Evolutionary conservation across 2,888 invertebrate genomes (phyloP), one percentile per base, ranked within the genome.

Genomic region (Amitus sp.): DNA sequence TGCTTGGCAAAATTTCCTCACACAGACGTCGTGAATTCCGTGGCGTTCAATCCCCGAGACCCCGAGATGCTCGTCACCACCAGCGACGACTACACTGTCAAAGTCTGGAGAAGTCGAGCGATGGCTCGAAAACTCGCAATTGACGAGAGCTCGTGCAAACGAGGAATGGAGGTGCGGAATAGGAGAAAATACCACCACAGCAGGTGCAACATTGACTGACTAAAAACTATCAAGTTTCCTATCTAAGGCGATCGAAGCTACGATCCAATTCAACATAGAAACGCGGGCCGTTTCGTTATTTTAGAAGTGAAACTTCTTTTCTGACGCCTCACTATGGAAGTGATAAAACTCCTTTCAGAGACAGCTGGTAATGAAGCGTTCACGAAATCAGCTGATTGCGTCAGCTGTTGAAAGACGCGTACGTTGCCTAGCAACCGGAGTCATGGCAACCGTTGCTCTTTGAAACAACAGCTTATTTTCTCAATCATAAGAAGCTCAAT

Each of bases 31-130:
- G 94, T 94, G 0, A 94, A 93, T 82, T 90, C 91, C 15, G 93
- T 94, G 1, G 93, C 94, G 1, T 93, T 94, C 76, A 93, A 93
- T 83, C 92, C 93, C 0, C 84, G 84, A 60, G 90, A 94, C 82
- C 87, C 90, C 0, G 90, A 92, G 82, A 91, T 93, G 89, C 83
- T 94, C 23, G 89, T 94, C 5, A 92, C 93, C 4, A 91, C 91
- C 7, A 92, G 93, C 53, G 94, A 94, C 78, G 94, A 94, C 81
- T 86, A 87, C 73, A 88, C 88, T 3, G 87, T 94, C 47, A 93
- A 93, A 84, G 85, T 91, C 47, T 84, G 83, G 83, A 80, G 85
- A 46, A 85, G 85, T 62, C 80, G 84, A 45, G 81, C 84, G 0
- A 83, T 83, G 80, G 83, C 85, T 0, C 81, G 81, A 59, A 71